Percentiles rank a stretch among this genome's conserved stretches.
Conservation (phyloP, 1,140 invertebrate genomes). For the Drosophila sulfurigaster region DNA sequence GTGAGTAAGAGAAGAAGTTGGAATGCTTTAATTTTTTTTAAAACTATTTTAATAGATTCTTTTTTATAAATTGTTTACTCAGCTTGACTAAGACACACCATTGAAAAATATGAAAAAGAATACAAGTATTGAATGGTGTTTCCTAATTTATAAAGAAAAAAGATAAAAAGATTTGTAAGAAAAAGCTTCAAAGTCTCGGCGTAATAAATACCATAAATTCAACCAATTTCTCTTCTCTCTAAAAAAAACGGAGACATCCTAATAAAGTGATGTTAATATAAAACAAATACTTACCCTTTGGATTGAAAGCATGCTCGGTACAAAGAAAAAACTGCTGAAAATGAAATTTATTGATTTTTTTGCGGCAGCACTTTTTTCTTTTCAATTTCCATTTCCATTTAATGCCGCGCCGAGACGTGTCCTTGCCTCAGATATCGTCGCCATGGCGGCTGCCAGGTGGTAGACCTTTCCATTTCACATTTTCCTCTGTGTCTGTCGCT, state of each 20-base stretch:
- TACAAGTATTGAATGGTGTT: no score
- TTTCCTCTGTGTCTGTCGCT: neutral
- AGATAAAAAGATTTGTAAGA: no score
- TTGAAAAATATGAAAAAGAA: no score
- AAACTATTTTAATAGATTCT: no score
- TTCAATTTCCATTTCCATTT: conserved; percentile 41
- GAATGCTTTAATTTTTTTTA: neutral
- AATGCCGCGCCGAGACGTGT: conserved; percentile 30
- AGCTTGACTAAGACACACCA: no score
- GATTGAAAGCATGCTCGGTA: neutral
- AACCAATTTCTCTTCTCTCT: no score
- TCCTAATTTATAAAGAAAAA: no score
- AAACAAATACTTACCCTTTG: neutral
- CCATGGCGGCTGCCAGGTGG: conserved; percentile 48
- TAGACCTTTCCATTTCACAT: conserved; percentile 46
- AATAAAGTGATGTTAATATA: neutral
- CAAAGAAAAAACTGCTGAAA: conserved; percentile 13
- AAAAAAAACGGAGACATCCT: no score
- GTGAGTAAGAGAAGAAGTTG: conserved; percentile 6
- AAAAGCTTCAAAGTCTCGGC: no score
- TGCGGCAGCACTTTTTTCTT: conserved; percentile 12
- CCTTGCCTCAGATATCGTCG: conserved; percentile 39
- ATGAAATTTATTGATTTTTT: conserved; percentile 59
- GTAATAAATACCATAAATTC: no score
- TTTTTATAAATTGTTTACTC: no score